phyloP scores from a whole-genome alignment of 2,888 invertebrate genomes.

The Rhaphigaster nebulosa region DNA sequence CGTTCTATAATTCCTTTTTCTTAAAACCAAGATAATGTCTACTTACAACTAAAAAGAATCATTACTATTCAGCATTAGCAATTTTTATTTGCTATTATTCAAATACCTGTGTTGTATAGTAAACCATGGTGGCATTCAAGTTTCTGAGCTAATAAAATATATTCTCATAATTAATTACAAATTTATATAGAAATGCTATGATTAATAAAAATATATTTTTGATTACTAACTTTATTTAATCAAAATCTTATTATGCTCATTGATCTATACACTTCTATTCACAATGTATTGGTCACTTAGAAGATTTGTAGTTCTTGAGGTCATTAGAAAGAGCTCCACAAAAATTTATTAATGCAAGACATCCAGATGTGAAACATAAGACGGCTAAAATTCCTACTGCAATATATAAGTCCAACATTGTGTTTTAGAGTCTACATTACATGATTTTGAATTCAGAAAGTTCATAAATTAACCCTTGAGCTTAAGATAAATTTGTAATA shows the following conservation, averaged over 20 bases:
- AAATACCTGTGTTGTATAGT: not conserved
- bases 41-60: not conserved
- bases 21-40: not conserved
- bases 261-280: not conserved
- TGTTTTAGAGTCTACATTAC: not conserved
- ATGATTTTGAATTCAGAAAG: not conserved
- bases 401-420: conserved; percentile 40
- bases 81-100: not conserved
- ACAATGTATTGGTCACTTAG: not conserved
- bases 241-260: not conserved
- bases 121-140: not conserved
- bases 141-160: not conserved
- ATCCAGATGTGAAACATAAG: conserved; percentile 31
- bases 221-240: not conserved
- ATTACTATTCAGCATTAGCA: not conserved
- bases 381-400: conserved; percentile 14
- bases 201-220: not conserved
- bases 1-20: not conserved
- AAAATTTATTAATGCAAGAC: conserved; percentile 13
- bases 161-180: not conserved
- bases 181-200: not conserved
- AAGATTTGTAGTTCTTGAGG: not conserved
- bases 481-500: not conserved
- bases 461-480: not conserved
- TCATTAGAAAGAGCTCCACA: conserved; percentile 31